A percentile compares a stretch with the other conserved stretches of the same genome.
phyloP scores from a whole-genome alignment of 1,140 invertebrate genomes.

The Cotesia typhae region DNA sequence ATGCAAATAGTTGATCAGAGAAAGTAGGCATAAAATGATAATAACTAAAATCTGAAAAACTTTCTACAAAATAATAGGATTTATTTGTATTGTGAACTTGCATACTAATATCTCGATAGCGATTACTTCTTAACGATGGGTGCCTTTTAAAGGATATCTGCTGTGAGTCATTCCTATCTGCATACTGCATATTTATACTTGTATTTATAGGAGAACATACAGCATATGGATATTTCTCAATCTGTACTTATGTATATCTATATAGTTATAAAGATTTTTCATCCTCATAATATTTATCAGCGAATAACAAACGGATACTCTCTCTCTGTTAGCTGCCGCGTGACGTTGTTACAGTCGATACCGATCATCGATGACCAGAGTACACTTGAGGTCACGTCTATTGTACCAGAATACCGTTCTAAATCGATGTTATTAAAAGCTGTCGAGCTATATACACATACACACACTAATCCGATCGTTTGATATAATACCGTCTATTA shows the following conservation, averaged over 20 bases:
- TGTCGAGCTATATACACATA: constrained; percentile 5
- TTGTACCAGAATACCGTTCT: constrained; percentile 19
- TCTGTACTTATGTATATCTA: too few relatives aligned
- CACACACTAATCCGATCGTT: not conserved
- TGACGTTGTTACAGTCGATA: constrained; percentile 22
- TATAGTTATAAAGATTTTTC: not conserved
- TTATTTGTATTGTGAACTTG: constrained; percentile 1
- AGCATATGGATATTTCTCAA: too few relatives aligned
- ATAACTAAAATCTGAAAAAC: not conserved
- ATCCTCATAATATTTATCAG: constrained; percentile 16
- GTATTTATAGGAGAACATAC: too few relatives aligned
- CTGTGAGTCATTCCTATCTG: not conserved
- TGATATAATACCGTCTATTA: constrained; percentile 6
- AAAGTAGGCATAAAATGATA: not conserved
- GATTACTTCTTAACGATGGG: constrained; percentile 18
- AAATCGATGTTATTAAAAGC: constrained; percentile 25
- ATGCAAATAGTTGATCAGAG: not conserved
- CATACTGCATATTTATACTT: too few relatives aligned
- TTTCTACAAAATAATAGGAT: constrained; percentile 18
- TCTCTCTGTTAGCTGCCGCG: not conserved
- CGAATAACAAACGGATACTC: constrained; percentile 14
- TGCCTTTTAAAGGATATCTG: constrained; percentile 17
- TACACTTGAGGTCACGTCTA: constrained; percentile 15
- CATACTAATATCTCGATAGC: constrained; percentile 21
- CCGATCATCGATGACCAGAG: constrained; percentile 20